Conservation (phyloP, 1,140 invertebrate genomes). For the Colletes gigas region DNA sequence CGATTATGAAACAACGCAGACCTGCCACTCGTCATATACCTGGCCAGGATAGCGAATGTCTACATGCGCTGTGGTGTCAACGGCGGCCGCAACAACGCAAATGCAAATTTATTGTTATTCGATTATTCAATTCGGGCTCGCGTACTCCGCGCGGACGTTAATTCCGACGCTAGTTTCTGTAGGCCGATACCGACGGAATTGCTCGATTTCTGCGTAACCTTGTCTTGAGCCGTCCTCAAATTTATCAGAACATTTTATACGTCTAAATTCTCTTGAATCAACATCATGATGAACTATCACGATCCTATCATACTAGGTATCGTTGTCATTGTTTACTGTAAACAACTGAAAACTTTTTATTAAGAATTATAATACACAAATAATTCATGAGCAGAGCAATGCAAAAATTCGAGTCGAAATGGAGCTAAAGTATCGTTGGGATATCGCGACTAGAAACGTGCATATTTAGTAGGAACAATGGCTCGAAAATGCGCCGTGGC, state of each 20-base stretch:
- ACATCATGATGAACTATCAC: too few species aligned
- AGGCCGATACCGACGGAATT: slow-evolving; percentile 44
- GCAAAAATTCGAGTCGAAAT: too few species aligned
- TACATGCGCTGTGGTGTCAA: slow-evolving; percentile 73
- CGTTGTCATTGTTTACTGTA: too few species aligned
- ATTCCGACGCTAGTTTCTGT: slow-evolving; percentile 59
- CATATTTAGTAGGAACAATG: neutral
- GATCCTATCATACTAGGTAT: neutral
- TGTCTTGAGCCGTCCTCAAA: slow-evolving; percentile 47
- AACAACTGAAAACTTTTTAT: too few species aligned
- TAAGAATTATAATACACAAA: too few species aligned
- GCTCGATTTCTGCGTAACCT: slow-evolving; percentile 37
- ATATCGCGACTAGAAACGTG: neutral
- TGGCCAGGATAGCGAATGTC: slow-evolving; percentile 68
- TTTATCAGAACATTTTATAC: slow-evolving; percentile 22
- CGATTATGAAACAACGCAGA: slow-evolving; percentile 77
- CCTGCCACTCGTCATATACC: slow-evolving; percentile 55
- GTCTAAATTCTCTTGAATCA: too few species aligned
- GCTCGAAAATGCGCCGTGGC: too few species aligned
- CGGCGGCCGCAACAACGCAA: slow-evolving; percentile 75
- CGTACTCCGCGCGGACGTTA: slow-evolving; percentile 74
- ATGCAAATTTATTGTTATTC: slow-evolving; percentile 81
- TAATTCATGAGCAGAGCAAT: too few species aligned
- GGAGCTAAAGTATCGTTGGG: too few species aligned
- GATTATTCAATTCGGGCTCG: slow-evolving; percentile 77